Evolutionary conservation across 1,140 invertebrate species (phyloP), one percentile per base, ranked within the genome.

Genomic region (Pinna nobilis): DNA sequence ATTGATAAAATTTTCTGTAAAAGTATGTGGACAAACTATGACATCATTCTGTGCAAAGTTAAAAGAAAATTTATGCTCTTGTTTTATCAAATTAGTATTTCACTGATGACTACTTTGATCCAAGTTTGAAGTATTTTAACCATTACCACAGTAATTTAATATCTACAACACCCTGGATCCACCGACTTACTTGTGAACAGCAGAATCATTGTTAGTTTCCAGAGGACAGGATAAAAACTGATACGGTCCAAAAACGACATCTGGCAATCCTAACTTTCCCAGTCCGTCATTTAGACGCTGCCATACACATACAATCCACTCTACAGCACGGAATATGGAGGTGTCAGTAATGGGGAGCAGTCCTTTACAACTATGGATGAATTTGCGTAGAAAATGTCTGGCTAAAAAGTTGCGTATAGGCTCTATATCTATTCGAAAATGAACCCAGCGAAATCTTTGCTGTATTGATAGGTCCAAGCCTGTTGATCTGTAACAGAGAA

Each of bases 231-330:
- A 76, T 35, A 88, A 71, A 59, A 88, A 88, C 41, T 79, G 78
- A 41, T 81, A 83, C 1, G 87, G 87, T 33, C 87, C 87, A 57
- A 87, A 81, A 9, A 82, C 78, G 3, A 86, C 71, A 50, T 88
- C 85, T 1, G 78, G 83, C 20, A 88, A 66, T 4, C 86, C 86
- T 3, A 88, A 80, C 72, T 88, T 88, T 9, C 60, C 73, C 18
- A 88, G 59, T 25, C 85, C 86, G 78, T 88, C 85, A 65, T 88
- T 88, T 9, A 88, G 73, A 50, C 84, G 77, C 74, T 86, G 86
- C 86, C 86, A 87, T 0, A 88, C 80, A 76, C 84, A 86, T 0
- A 87, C 70, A 49, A 87, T 72, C 87, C 87, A 88, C 70, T 88
- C 86, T 0, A 86, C 78, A 20, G 82, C 84, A 32, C 80, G 78